Evolutionary conservation across 2,888 invertebrate species (phyloP).

Genomic region (Nasonia oneida): DNA sequence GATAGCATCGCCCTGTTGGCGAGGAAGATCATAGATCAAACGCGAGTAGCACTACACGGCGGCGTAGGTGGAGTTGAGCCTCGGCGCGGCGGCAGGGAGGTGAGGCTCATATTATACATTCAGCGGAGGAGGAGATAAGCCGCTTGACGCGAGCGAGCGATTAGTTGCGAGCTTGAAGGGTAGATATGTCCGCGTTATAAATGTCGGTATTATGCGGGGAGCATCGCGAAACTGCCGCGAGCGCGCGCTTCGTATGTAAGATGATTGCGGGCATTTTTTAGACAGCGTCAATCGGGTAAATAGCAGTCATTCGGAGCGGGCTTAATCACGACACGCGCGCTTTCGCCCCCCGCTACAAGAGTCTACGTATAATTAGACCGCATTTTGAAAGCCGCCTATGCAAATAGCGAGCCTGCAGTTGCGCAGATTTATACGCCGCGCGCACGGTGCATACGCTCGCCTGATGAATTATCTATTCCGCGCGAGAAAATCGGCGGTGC

Average conservation of each 20-base stretch:
- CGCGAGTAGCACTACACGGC: conserved; percentile 62
- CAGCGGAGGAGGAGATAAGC: conserved; percentile 66
- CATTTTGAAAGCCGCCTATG: conserved; percentile 54
- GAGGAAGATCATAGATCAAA: conserved; percentile 78
- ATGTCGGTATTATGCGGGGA: conserved; percentile 77
- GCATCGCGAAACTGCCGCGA: background rate
- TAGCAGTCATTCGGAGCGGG: background rate
- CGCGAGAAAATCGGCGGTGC: conserved; percentile 62
- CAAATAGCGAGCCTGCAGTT: conserved; percentile 13
- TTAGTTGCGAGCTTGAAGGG: conserved; percentile 71
- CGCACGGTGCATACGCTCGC: background rate
- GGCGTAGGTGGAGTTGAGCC: conserved; percentile 48
- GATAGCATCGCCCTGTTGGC: conserved; percentile 13
- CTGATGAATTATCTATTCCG: conserved; percentile 58
- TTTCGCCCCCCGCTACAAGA: conserved; percentile 39
- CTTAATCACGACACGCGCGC: background rate
- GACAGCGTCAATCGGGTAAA: background rate
- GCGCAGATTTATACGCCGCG: conserved; percentile 20
- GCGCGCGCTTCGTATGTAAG: background rate
- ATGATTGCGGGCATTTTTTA: background rate
- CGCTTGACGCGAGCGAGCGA: conserved; percentile 31
- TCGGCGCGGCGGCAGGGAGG: too few relatives aligned
- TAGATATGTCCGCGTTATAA: conserved; percentile 78
- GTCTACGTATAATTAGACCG: conserved; percentile 40
- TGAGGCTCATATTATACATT: conserved; percentile 78